These are phyloP conservation scores for Xiphophorus birchmanni DNA, from an alignment of 2,797 vertebrate genomes.

Conservation along the genomic window DNA sequence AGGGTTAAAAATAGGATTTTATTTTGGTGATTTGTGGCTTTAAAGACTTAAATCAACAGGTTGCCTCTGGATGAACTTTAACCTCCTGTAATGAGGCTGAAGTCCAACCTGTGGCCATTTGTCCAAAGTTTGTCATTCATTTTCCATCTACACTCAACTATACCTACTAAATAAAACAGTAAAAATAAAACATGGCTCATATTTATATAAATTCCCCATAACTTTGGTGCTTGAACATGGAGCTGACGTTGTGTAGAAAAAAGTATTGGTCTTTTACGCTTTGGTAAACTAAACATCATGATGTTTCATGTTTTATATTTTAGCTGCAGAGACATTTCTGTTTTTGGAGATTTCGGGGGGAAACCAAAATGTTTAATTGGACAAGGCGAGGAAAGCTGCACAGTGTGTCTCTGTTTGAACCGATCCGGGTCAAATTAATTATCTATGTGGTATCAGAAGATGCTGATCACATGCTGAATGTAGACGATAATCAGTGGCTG, in stretches of 20 bases:
- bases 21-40: not conserved
- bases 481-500: not conserved
- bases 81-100: not conserved
- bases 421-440: not conserved
- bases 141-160: not conserved
- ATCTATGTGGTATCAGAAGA: not conserved
- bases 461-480: not conserved
- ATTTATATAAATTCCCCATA: not conserved
- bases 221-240: not conserved
- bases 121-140: not conserved
- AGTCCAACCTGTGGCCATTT: not conserved
- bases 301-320: not conserved
- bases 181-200: not conserved
- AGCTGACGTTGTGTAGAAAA: not conserved
- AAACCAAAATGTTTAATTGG: not conserved
- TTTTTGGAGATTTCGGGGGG: not conserved
- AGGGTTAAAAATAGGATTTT: not conserved
- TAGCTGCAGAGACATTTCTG: not conserved
- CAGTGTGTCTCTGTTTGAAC: not conserved
- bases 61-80: not conserved
- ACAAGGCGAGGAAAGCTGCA: not conserved
- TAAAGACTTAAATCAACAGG: not conserved
- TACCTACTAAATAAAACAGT: not conserved
- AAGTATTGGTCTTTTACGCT: not conserved
- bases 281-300: not conserved